Percentiles rank a stretch among this genome's conserved stretches.
phyloP scores from a whole-genome alignment of 2,888 invertebrate genomes.

The Polyommatus icarus region DNA sequence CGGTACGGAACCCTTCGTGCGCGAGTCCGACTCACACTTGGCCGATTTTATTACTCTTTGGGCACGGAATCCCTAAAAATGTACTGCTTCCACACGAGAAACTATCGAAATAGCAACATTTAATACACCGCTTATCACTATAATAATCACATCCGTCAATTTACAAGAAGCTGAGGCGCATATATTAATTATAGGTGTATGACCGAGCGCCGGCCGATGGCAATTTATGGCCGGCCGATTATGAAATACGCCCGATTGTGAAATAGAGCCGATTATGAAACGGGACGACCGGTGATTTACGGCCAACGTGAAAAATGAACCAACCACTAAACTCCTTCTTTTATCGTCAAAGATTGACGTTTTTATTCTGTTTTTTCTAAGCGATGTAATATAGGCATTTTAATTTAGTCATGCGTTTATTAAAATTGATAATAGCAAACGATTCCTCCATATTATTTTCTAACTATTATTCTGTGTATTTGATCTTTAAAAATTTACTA shows the following conservation, averaged over 20 bases:
- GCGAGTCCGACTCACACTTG: too few relatives aligned
- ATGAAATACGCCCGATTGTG: conserved; percentile 45
- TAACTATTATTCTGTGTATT: too few relatives aligned
- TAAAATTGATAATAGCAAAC: too few relatives aligned
- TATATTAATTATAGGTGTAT: conserved; percentile 2
- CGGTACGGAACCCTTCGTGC: too few relatives aligned
- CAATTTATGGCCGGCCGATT: conserved; percentile 41
- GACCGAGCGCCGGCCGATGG: conserved; percentile 35
- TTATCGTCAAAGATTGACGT: background rate
- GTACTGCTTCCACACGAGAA: too few relatives aligned
- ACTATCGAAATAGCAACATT: background rate
- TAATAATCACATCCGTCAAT: background rate
- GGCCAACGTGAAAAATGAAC: conserved; percentile 49
- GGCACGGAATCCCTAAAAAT: too few relatives aligned
- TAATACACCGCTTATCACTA: background rate
- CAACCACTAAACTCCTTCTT: background rate
- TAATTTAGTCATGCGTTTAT: too few relatives aligned
- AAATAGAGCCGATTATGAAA: conserved; percentile 40
- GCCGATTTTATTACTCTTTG: too few relatives aligned
- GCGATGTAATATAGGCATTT: too few relatives aligned
- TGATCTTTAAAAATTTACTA: too few relatives aligned
- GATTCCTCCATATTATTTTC: too few relatives aligned
- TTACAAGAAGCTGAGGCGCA: background rate
- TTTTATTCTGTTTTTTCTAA: background rate
- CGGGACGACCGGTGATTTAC: conserved; percentile 51